A percentile compares a stretch with the other conserved stretches of the same genome.
Evolutionary conservation across 2,888 invertebrate genomes (phyloP).

Genomic region (Drosophila buzzatii): DNA sequence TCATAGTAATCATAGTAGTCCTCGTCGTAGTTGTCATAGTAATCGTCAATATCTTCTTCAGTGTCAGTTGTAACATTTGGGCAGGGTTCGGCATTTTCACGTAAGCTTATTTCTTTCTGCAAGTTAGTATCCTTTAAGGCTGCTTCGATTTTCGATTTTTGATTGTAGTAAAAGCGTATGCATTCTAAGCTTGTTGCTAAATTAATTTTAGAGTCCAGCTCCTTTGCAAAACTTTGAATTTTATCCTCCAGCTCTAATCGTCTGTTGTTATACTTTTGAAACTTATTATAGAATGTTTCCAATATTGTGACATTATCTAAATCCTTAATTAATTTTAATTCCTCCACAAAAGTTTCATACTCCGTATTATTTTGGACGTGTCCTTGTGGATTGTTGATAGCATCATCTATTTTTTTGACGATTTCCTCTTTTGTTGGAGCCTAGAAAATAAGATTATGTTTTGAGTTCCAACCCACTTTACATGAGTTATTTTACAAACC

Average conservation of each 20-base stretch:
- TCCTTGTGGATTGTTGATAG: background rate
- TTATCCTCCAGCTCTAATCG: slow-evolving; percentile 11
- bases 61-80: background rate
- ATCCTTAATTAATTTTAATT: background rate
- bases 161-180: slow-evolving; percentile 2
- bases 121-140: background rate
- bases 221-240: background rate
- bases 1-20: background rate
- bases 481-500: background rate
- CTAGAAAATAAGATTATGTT: slow-evolving; percentile 3
- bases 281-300: background rate
- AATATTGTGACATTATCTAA: accelerated
- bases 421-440: accelerated
- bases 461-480: background rate
- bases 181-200: background rate
- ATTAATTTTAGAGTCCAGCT: background rate
- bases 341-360: background rate
- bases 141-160: background rate
- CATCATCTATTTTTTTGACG: background rate
- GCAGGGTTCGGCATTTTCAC: background rate
- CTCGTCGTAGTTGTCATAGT: background rate
- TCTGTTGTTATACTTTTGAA: slow-evolving; percentile 9
- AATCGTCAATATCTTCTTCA: background rate
- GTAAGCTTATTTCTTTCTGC: background rate
- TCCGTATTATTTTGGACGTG: background rate